Evolutionary conservation across 2,888 invertebrate species (phyloP), one percentile per base, ranked within the genome.

Genomic region (Nemapogon koenigi): DNA sequence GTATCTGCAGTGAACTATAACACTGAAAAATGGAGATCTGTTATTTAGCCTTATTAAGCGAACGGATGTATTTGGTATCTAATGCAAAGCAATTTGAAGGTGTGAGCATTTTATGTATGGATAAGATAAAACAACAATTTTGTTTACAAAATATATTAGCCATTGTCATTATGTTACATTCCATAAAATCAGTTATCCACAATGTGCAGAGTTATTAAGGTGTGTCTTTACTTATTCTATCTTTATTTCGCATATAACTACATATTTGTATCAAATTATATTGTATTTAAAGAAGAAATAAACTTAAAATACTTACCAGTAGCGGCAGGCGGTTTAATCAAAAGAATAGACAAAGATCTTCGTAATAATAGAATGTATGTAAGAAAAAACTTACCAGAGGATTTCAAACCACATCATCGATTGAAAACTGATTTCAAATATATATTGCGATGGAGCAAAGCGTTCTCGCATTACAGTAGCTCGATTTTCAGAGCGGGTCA

Each of bases 371-470:
- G 11, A 11, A 13, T n/a, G 11, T 28, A 28, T 11, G 11, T 28
- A 4, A 4, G n/a, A 8, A 6, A 28, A 28, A 28, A 28, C 11
- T 4, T 28, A n/a, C 4, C 4, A 4, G 11, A 28, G 4, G 7
- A 10, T 28, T n/a, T 13, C 11, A 44, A 50, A 30, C 51, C 41
- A 35, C 55, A 60, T 0, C 40, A 45, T 8, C 55, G 66, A 46
- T 46, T 69, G 7, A 51, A 53, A 0, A 62, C 57, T 0, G 72
- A 73, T 49, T 52, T 61, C 2, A 73, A 61, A 39, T 72, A 49
- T 38, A 59, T 72, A 4, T 43, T 72, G 3, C 65, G 60, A 44
- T 71, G 62, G 57, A 59, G 58, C 0, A 37, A 51, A 7, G 51
- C 51, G 1, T 62, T 54, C 39, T 42, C 52, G 0, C 60, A 62